phyloP scores from a whole-genome alignment of 2,888 invertebrate genomes.

The Protonemura montana region DNA sequence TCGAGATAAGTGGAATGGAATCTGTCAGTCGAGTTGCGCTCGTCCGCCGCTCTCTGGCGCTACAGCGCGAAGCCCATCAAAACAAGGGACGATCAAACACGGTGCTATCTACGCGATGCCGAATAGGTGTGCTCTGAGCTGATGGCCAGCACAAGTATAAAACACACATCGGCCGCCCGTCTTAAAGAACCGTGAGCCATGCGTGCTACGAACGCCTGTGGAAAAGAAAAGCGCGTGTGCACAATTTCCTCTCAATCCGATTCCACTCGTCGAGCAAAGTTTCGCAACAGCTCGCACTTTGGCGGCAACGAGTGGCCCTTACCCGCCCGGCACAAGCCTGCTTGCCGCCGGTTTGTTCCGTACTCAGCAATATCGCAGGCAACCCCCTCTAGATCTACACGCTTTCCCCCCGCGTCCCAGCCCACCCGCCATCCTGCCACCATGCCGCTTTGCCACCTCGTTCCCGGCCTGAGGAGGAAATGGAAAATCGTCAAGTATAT shows the following conservation, averaged over 20 bases:
- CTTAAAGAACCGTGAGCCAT: background rate
- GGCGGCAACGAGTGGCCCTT: conserved; percentile 9
- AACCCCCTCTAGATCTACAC: background rate
- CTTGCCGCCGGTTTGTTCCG: conserved; percentile 13
- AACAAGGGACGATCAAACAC: conserved; percentile 24
- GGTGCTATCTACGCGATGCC: background rate
- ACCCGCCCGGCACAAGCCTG: background rate
- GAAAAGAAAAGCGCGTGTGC: background rate
- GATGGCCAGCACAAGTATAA: background rate
- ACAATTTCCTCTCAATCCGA: conserved; percentile 19
- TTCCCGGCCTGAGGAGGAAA: conserved; percentile 12
- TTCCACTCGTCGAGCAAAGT: conserved; percentile 13
- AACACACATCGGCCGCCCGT: background rate
- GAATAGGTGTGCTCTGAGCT: background rate
- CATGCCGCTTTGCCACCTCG: background rate
- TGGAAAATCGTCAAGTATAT: conserved; percentile 34
- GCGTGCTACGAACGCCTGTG: background rate
- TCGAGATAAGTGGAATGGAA: conserved; percentile 32
- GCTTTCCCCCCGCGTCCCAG: background rate
- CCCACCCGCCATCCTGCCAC: background rate
- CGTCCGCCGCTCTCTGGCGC: too few relatives aligned
- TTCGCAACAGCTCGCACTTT: conserved; percentile 20
- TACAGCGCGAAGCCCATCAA: background rate
- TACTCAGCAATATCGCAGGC: background rate
- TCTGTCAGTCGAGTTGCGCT: conserved; percentile 17